Percentiles rank a stretch among this genome's conserved stretches.
These are phyloP conservation scores for Calycopis cecrops DNA, from an alignment of 1,140 invertebrate species.

Conservation along the genomic window DNA sequence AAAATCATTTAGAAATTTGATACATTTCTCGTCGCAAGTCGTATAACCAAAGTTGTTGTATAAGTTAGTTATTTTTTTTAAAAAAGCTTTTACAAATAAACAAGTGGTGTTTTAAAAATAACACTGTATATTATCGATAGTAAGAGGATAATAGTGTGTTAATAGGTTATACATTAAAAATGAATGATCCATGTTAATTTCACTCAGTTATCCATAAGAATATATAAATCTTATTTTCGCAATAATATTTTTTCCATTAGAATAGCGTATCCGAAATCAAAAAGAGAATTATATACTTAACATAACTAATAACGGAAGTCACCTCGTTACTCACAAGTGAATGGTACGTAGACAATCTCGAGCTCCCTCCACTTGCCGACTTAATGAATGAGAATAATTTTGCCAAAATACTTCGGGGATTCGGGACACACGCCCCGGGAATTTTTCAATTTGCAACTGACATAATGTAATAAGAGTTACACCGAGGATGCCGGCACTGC, in stretches of 20 bases:
- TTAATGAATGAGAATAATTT: slow-evolving; percentile 75
- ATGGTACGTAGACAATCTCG: slow-evolving; percentile 66
- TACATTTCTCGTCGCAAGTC: too few species aligned
- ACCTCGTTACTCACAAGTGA: slow-evolving; percentile 69
- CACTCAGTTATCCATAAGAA: too few species aligned
- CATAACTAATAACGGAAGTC: slow-evolving; percentile 69
- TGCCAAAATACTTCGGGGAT: slow-evolving; percentile 71
- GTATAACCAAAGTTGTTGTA: too few species aligned
- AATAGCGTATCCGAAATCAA: slow-evolving; percentile 21
- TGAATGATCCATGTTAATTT: too few species aligned
- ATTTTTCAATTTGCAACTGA: slow-evolving; percentile 75
- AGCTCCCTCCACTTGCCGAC: slow-evolving; percentile 59
- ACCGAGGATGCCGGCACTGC: slow-evolving; percentile 65
- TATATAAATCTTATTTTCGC: too few species aligned
- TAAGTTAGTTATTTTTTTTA: too few species aligned
- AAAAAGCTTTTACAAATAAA: too few species aligned
- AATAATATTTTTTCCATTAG: not conserved
- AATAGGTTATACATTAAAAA: too few species aligned
- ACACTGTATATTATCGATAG: too few species aligned
- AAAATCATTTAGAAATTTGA: too few species aligned
- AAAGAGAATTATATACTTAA: slow-evolving; percentile 62
- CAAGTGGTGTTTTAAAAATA: too few species aligned
- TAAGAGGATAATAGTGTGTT: too few species aligned
- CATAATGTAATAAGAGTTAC: slow-evolving; percentile 74
- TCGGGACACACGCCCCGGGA: slow-evolving; percentile 71